phyloP scores from a whole-genome alignment of 2,888 invertebrate species.

The Drosophila paramelanica region DNA sequence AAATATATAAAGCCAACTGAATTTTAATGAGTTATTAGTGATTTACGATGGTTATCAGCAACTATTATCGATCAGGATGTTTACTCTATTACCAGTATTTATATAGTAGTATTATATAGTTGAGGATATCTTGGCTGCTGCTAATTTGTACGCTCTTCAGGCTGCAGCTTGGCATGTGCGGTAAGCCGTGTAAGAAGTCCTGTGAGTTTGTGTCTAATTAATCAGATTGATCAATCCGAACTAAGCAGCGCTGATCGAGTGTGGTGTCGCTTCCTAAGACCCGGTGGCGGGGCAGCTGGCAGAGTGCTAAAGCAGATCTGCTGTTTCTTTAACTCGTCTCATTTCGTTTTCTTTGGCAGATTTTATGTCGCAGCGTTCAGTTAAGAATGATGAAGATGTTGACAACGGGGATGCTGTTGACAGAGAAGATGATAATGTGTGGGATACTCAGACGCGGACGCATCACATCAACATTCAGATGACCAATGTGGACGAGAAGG shows the following conservation, averaged over 20 bases:
- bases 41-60: too few species aligned
- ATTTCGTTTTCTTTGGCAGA: background rate
- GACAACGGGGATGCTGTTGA: background rate
- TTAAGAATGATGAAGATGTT: background rate
- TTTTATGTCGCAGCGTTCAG: background rate
- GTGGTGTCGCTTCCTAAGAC: too few species aligned
- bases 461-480: conserved; percentile 16
- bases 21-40: too few species aligned
- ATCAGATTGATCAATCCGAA: too few species aligned
- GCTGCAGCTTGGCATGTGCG: conserved; percentile 2
- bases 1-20: too few species aligned
- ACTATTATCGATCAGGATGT: too few species aligned
- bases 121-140: conserved; percentile 2
- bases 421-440: background rate
- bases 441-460: background rate
- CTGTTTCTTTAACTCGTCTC: background rate
- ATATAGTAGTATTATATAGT: too few species aligned
- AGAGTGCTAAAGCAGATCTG: too few species aligned
- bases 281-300: too few species aligned
- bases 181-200: conserved; percentile 6
- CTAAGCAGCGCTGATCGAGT: background rate
- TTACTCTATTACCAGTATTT: too few species aligned
- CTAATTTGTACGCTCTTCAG: background rate
- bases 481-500: conserved; percentile 24
- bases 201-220: too few species aligned